phyloP scores from a whole-genome alignment of 2,888 invertebrate species.

The Linnaemya vulpina region DNA sequence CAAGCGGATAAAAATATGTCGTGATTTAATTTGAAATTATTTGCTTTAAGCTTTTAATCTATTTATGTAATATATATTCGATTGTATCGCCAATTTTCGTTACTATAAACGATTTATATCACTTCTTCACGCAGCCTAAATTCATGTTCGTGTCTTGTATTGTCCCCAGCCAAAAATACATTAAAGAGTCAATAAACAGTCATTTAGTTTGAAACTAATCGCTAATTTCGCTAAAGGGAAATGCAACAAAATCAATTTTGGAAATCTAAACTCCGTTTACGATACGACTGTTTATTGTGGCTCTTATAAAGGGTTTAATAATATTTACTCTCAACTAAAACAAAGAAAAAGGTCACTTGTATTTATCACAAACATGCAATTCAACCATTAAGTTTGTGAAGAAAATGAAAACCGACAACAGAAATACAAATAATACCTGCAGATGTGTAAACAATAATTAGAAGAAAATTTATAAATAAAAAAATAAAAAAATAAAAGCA shows the following conservation, averaged over 20 bases:
- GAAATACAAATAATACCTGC: constrained; percentile 4
- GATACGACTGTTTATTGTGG: neutral
- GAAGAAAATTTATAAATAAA: neutral
- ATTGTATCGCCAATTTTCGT: neutral
- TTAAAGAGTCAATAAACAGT: constrained; percentile 15
- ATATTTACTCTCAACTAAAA: constrained; percentile 19
- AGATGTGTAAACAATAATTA: constrained; percentile 36
- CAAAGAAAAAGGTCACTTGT: constrained; percentile 13
- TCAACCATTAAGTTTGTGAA: constrained; percentile 44
- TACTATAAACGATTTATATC: constrained; percentile 6
- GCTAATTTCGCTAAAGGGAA: neutral
- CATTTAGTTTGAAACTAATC: constrained; percentile 31
- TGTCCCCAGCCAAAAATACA: neutral
- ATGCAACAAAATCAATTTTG: constrained; percentile 25
- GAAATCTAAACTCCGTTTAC: constrained; percentile 20
- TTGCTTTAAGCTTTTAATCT: neutral
- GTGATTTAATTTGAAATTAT: no score
- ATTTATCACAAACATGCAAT: constrained; percentile 53
- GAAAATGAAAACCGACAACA: neutral
- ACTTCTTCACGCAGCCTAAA: constrained; percentile 18
- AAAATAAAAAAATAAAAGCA: neutral
- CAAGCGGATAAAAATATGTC: no score
- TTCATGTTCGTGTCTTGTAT: neutral
- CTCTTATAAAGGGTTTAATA: constrained; percentile 27
- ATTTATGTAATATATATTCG: constrained; percentile 19